A percentile compares a stretch with the other conserved stretches of the same genome.
These are phyloP conservation scores for Chiloscyllium punctatum DNA, from an alignment of 2,797 vertebrate genomes.

Conservation along the genomic window DNA sequence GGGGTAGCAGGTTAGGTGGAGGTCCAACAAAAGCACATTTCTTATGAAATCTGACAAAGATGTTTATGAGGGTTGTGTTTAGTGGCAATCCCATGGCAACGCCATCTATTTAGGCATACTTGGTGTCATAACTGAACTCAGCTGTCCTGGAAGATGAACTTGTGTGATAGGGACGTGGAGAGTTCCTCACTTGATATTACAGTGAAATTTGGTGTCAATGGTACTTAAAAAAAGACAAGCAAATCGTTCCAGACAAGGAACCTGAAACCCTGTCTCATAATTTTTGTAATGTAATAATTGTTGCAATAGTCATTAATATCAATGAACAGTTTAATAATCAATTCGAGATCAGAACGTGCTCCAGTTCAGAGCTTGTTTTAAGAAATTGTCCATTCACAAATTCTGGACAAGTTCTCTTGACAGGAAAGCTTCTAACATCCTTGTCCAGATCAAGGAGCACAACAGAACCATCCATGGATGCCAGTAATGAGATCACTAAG, in stretches of 20 bases:
- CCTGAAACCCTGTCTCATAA: not conserved
- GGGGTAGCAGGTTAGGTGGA: no score
- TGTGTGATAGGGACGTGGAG: not conserved
- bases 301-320: not conserved
- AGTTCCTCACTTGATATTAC: not conserved
- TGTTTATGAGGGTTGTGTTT: no score
- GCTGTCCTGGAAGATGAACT: not conserved
- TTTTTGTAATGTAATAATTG: not conserved
- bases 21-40: no score
- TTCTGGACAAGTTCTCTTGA: not conserved
- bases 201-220: not conserved
- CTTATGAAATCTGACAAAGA: no score
- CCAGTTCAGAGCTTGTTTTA: not conserved
- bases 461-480: not conserved
- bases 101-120: no score
- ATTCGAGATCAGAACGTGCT: not conserved
- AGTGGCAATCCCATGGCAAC: no score
- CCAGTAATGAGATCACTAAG: not conserved
- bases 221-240: not conserved
- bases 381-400: not conserved
- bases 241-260: not conserved
- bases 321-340: slow-evolving; percentile 29
- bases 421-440: not conserved
- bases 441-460: not conserved
- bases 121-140: no score